A percentile compares a stretch with the other conserved stretches of the same genome.
phyloP scores from a whole-genome alignment of 2,797 vertebrate genomes.

The Scleropages formosus region DNA sequence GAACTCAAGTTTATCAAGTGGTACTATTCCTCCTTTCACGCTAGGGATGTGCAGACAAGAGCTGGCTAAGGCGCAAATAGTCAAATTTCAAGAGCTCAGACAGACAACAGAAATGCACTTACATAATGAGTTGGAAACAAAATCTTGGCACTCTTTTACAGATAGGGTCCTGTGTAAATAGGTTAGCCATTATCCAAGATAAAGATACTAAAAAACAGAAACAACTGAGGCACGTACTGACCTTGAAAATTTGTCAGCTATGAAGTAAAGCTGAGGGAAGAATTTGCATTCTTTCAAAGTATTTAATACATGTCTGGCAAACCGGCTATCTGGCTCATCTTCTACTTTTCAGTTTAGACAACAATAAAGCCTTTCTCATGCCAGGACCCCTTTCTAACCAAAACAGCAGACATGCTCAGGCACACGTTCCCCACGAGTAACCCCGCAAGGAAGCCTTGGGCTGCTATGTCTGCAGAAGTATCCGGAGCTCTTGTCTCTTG shows the following conservation, averaged over 20 bases:
- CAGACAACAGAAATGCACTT: conserved; percentile 9
- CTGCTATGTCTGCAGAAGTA: background rate
- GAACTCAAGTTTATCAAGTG: background rate
- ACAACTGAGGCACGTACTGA: background rate
- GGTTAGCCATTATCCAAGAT: background rate
- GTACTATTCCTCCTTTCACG: background rate
- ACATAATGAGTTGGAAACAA: conserved; percentile 3
- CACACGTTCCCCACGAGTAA: background rate
- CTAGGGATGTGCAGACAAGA: background rate
- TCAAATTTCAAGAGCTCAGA: background rate
- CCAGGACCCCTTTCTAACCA: conserved; percentile 9
- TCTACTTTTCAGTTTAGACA: conserved; percentile 4
- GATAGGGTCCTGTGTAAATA: background rate
- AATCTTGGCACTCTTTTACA: conserved; percentile 17
- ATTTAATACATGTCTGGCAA: background rate
- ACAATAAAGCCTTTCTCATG: background rate
- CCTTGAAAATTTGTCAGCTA: background rate
- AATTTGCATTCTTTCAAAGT: background rate
- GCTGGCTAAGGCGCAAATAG: background rate
- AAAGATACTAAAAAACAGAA: background rate
- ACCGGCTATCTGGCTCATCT: background rate
- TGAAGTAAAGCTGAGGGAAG: background rate
- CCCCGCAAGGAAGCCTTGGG: background rate
- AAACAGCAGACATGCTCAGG: conserved; percentile 14
- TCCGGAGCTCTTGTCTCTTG: too few relatives aligned